Conservation (phyloP, 2,888 invertebrate species). For the Phrixothrix hirtus region DNA sequence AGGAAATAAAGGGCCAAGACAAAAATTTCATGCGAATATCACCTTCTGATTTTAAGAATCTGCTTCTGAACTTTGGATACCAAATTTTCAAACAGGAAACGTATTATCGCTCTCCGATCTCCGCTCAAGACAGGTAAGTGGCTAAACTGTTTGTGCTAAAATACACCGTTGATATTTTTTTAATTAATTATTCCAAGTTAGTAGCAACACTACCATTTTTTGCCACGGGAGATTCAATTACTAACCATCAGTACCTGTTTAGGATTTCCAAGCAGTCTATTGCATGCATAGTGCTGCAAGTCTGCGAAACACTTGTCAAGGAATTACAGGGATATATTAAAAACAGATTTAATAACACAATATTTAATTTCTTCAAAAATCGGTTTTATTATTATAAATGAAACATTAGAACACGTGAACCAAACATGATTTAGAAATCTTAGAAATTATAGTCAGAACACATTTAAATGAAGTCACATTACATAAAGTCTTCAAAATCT, state of each 20-base stretch:
- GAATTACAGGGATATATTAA: slow-evolving; percentile 11
- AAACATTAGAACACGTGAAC: background rate
- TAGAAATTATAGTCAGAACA: background rate
- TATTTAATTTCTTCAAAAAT: background rate
- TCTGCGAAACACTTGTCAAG: slow-evolving; percentile 10
- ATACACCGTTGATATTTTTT: background rate
- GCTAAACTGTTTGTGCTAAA: background rate
- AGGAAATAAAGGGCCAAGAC: background rate
- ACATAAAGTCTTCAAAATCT: slow-evolving; percentile 2
- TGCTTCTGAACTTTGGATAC: background rate
- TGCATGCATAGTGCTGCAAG: slow-evolving; percentile 12
- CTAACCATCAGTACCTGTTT: slow-evolving; percentile 13
- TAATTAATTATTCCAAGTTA: slow-evolving; percentile 6
- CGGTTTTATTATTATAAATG: too few relatives aligned
- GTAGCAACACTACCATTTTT: slow-evolving; percentile 9
- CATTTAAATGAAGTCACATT: slow-evolving; percentile 5
- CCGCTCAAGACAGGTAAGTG: slow-evolving; percentile 1
- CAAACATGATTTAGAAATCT: background rate
- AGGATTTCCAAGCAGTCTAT: slow-evolving; percentile 21
- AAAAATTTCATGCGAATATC: slow-evolving; percentile 1
- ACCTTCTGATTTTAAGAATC: background rate
- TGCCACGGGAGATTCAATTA: slow-evolving; percentile 19
- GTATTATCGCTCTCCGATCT: background rate
- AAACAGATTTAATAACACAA: slow-evolving; percentile 4
- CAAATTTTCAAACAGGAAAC: background rate